Evolutionary conservation across 2,888 invertebrate species (phyloP).

Genomic region (Byasa hedistus): DNA sequence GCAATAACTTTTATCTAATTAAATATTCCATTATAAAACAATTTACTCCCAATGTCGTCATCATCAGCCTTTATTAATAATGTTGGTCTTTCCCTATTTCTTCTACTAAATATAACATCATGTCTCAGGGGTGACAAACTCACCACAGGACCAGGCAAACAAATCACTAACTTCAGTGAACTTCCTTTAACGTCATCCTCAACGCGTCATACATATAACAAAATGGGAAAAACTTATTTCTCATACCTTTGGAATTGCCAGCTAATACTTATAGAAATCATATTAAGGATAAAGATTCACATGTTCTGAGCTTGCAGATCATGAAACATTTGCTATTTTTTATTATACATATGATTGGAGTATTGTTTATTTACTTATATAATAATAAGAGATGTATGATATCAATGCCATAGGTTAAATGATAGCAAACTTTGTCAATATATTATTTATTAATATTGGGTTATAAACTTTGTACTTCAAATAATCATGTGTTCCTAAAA

Average conservation of each 20-base stretch:
- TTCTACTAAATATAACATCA: no score
- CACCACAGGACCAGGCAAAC: no score
- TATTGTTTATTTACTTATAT: neutral
- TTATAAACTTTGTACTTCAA: neutral
- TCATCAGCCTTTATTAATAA: no score
- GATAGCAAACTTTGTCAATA: neutral
- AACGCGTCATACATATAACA: neutral
- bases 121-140: no score
- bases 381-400: neutral
- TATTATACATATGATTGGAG: neutral
- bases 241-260: neutral
- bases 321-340: no score
- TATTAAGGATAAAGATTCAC: neutral
- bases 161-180: no score
- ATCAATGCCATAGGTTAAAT: conserved; percentile 7
- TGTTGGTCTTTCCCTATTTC: no score
- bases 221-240: neutral
- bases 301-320: neutral
- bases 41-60: no score
- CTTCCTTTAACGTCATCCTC: neutral
- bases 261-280: neutral
- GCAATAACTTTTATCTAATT: no score
- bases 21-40: no score
- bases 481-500: no score
- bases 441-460: neutral